Base-by-base conservation (phyloP, 2,113 vertebrate genomes). In the Gallinago undulata region DNA sequence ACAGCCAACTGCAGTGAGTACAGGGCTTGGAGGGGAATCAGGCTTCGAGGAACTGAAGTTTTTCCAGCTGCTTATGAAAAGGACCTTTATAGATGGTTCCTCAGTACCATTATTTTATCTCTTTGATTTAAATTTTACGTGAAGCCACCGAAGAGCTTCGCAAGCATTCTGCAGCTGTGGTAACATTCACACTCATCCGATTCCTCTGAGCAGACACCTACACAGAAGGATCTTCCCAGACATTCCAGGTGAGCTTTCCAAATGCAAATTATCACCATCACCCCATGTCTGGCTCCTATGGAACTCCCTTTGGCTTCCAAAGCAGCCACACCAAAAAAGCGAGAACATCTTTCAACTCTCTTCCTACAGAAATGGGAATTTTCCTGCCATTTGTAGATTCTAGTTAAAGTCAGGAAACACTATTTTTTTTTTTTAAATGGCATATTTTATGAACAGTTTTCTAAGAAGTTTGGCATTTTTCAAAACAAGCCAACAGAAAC, bases 11-110 rank as follows among this genome's bases (percentile, higher is more conserved):
- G 33, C 64, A 70, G 47, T 2, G 3, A 53, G 19, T 2, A 3
- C 1, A 57, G 47, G 50, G 31, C 5, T 11, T n/a, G 70, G 43
- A 67, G 39, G 12, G 60, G 77, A 86, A 37, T 6, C 63, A 23
- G 25, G 19, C 37, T 8, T 41, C 27, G 33, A n/a, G 45, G 39
- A 72, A 81, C 23, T 67, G 11, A 15, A 86, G 74, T 62, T 51
- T 28, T 31, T 60, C 41, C 39, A 69, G 7, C 30, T 53, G 55
- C 68, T 57, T 51, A 10, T 19, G 28, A 33, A 35, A 43, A 33
- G 24, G 0, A 2, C 11, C 22, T 67, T 56, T 14, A 51, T 70
- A 64, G 64, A 30, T 0, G 2, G 37, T 17, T 53, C 22, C 10
- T 7, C 57, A n/a, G 24, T 7, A 14, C 28, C 43, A 13, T 24